Conservation (phyloP, 2,888 invertebrate genomes). For the Omphaloscelis lunosa region DNA sequence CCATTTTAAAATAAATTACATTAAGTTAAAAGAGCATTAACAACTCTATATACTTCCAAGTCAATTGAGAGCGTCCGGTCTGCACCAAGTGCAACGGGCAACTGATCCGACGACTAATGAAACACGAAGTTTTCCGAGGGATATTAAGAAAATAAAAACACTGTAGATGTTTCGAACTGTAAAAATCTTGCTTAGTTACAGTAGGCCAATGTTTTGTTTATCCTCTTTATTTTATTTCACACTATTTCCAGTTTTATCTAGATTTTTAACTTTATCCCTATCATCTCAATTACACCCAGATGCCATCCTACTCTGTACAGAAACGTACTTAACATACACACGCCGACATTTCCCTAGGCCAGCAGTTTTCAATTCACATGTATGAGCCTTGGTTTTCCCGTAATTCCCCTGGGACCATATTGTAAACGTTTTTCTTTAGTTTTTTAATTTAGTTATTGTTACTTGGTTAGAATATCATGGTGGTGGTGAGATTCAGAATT, state of each 20-base stretch:
- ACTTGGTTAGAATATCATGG: background rate
- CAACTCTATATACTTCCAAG: too few species aligned
- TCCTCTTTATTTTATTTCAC: background rate
- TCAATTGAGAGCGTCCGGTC: too few species aligned
- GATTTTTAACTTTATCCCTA: background rate
- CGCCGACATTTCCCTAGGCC: conserved; percentile 8
- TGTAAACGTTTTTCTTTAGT: conserved; percentile 15
- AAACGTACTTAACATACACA: conserved; percentile 12
- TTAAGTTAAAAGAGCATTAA: too few species aligned
- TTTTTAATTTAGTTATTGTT: conserved; percentile 11
- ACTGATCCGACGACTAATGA: too few species aligned
- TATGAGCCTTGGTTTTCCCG: conserved; percentile 34
- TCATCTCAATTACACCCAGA: conserved; percentile 29
- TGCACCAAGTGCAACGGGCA: too few species aligned
- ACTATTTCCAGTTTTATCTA: background rate
- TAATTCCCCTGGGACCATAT: conserved; percentile 53
- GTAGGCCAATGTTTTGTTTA: background rate
- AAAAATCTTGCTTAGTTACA: background rate
- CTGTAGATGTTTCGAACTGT: background rate
- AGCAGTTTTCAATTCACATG: conserved; percentile 53
- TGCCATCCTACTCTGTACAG: background rate
- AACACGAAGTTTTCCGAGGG: too few species aligned
- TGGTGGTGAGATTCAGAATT: background rate
- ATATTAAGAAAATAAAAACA: too few species aligned
- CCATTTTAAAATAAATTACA: too few species aligned